These are phyloP conservation scores for Ostrea denselamellosa DNA, from an alignment of 1,140 invertebrate species.

Conservation along the genomic window DNA sequence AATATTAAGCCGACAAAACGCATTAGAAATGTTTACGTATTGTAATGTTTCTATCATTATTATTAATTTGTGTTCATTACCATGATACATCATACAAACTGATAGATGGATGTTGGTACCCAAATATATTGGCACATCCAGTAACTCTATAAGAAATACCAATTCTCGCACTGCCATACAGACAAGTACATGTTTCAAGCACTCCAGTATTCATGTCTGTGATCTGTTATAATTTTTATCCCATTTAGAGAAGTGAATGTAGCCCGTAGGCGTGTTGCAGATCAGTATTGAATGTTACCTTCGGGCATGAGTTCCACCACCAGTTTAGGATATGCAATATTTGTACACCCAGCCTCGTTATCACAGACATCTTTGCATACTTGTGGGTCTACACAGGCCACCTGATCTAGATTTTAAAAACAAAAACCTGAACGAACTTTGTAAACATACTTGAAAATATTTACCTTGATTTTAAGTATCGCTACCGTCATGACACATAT, in stretches of 20 bases:
- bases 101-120: no score
- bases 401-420: conserved; percentile 73
- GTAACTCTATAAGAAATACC: no score
- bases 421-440: background rate
- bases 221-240: no score
- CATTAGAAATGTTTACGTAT: background rate
- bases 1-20: background rate
- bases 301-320: conserved; percentile 74
- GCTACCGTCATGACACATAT: no score
- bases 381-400: conserved; percentile 77
- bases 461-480: no score
- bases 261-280: no score
- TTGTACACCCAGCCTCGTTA: conserved; percentile 71
- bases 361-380: conserved; percentile 70
- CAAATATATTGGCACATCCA: no score
- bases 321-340: conserved; percentile 75
- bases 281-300: conserved; percentile 63
- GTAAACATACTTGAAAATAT: background rate
- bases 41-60: background rate
- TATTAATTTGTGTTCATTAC: background rate
- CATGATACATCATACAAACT: no score
- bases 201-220: no score
- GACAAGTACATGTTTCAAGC: no score
- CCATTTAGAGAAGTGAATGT: no score
- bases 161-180: no score